Conservation (phyloP, 2,113 vertebrate genomes). For the Catharus bicknelli region DNA sequence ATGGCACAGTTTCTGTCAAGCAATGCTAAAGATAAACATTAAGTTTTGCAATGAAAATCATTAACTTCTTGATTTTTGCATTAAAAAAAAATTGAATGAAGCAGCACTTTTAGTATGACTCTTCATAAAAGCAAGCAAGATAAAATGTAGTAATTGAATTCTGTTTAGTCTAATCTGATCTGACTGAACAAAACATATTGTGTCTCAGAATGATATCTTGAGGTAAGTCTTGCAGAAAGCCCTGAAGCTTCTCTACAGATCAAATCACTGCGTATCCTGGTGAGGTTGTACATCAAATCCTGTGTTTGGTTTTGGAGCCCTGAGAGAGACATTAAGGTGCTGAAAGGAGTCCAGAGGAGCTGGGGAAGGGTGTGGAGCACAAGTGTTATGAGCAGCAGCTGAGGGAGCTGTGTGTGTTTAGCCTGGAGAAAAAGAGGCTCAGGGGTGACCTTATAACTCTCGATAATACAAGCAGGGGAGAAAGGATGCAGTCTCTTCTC, state of each 20-base stretch:
- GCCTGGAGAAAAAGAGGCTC: background rate
- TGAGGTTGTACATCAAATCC: background rate
- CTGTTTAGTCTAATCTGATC: background rate
- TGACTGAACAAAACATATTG: background rate
- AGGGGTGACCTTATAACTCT: background rate
- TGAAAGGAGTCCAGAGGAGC: background rate
- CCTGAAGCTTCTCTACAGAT: background rate
- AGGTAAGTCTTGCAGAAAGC: background rate
- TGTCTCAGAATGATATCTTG: background rate
- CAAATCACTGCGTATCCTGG: background rate
- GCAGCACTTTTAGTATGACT: background rate
- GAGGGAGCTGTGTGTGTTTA: background rate
- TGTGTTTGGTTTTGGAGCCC: background rate
- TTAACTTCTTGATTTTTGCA: background rate
- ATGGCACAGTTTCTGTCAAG: background rate
- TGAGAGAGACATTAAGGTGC: background rate
- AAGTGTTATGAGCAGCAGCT: background rate
- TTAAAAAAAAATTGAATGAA: background rate
- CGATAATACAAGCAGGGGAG: fast-evolving
- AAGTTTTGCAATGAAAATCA: background rate
- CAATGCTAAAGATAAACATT: background rate
- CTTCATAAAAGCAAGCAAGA: background rate
- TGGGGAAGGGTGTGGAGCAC: background rate
- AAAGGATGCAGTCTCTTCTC: background rate
- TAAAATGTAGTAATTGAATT: background rate